Base-by-base conservation (phyloP, 2,888 invertebrate species). In the Scaeva pyrastri region DNA sequence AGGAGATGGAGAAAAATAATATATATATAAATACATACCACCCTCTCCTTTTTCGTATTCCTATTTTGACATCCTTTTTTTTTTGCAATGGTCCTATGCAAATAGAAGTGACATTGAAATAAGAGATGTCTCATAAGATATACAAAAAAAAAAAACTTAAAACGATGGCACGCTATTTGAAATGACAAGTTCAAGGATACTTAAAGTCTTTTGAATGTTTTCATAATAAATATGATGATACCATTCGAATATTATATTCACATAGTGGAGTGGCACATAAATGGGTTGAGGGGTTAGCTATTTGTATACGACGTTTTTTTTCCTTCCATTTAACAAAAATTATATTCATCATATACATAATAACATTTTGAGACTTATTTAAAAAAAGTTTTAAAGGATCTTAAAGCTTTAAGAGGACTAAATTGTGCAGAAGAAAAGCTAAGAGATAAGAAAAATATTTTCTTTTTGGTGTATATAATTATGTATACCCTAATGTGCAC, bases 171-270 rank as follows among this genome's bases (percentile, higher is more conserved):
- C 39, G 16, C 8, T 39, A 21, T 68, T 52, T 52, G 14, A 23
- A 52, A 68, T 68, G 52, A 52, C 68, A 68, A 68, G 52, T 68
- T 68, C 68, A 68, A 68, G 68, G 68, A 68, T 68, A 52, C 68
- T 52, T 52, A 21, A 52, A 39, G 50, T 10, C 31, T n/a, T 45
- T 48, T 48, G 48, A 48, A 66, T 48, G 45, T 3, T 11, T 62
- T 62, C 2, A 45, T 23, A 43, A 6, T 31, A 66, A 48, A 36
- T 66, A 14, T 19, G n/a, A 43, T 62, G 41, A 43, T n/a, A 14
- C 14, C 45, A 64, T 64, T 48, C 19, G 31, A 66, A 66, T 19
- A 19, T 8, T 31, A 31, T 31, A 31, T 31, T 5, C 8, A 5
- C 8, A 8, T 31, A 31, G 31, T 31, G 31, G 31, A n/a, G n/a